Base-by-base conservation (phyloP, 2,113 vertebrate species). In the Pholis gunnellus region DNA sequence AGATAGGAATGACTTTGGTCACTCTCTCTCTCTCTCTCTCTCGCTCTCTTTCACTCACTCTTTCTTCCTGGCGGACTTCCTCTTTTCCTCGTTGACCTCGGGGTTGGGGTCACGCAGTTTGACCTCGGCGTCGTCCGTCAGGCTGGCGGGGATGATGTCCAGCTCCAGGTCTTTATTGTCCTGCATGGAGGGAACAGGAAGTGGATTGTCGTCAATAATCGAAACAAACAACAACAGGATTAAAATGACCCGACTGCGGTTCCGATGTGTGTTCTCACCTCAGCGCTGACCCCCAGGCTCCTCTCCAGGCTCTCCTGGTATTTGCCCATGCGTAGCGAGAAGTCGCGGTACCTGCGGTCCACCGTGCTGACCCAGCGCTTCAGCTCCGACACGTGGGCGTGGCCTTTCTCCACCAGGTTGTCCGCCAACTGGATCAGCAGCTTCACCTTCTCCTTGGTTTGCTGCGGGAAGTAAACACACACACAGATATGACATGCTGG, bases 401-500 rank as follows among this genome's bases (percentile, higher is more conserved):
- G 98, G 61, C 98, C 98, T 85, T 99, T 99, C 89, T 99, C 98
- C 91, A 99, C 97, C 89, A 99, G 97, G 88, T 96, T 98, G 91
- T 99, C 98, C 0, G 98, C 98, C 92, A 99, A 90, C 92, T 99
- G 98, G 92, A 99, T 98, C 90, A 99, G 95, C 82, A 99, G 96
- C 90, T 98, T 98, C 94, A 99, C 98, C 90, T 99, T 99, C 91
- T 99, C 98, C 94, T 98, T 98, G 17, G 97, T 99, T 98, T 99
- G 97, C 98, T 99, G 85, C 0, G 7, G 60, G 50, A 75, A 8
- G 1, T 9, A 34, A 22, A 18, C 46, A 82, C 3, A 82, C 3
- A 74, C 25, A 81, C 11, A 46, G 14, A 57, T 31, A 50, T 31
- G 15, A 57, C 8, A 57, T 2, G 14, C 34, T 50, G 22, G 15